Conservation (phyloP, 2,113 vertebrate genomes). For the Passer montanus region DNA sequence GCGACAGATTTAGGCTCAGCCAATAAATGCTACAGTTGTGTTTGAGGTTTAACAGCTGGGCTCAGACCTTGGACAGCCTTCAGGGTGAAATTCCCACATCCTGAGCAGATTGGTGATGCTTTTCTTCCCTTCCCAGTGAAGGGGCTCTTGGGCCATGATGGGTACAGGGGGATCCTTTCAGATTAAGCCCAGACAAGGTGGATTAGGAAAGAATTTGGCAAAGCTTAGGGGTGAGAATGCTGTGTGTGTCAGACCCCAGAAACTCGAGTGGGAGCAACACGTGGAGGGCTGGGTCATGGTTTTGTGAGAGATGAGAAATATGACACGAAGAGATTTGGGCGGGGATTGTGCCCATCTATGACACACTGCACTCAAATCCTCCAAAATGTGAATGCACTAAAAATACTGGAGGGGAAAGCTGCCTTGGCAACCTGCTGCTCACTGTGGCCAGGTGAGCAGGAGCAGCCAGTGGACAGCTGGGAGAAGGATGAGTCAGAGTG, state of each 20-base stretch:
- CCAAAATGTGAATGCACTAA: not conserved
- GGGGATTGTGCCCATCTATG: not conserved
- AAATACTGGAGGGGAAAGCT: not conserved
- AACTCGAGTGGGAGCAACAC: rapidly evolving
- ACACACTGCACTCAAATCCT: not conserved
- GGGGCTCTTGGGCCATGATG: too few species aligned
- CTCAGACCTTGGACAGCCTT: not conserved
- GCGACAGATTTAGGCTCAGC: rapidly evolving
- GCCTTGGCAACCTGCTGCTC: not conserved
- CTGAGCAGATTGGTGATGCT: rapidly evolving
- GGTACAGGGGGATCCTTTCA: rapidly evolving
- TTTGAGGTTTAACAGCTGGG: not conserved
- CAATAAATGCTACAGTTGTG: not conserved
- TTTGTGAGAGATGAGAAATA: not conserved
- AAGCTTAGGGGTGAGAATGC: rapidly evolving
- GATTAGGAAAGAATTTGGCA: not conserved
- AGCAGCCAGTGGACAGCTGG: not conserved
- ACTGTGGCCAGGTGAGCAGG: not conserved
- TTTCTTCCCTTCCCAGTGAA: not conserved
- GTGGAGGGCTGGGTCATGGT: rapidly evolving
- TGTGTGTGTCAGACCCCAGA: not conserved
- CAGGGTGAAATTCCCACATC: not conserved
- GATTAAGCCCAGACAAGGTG: rapidly evolving
- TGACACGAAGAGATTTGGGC: too few species aligned
- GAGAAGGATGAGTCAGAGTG: not conserved